Evolutionary conservation across 1,140 invertebrate species (phyloP).

Genomic region (Lepidurus arcticus): DNA sequence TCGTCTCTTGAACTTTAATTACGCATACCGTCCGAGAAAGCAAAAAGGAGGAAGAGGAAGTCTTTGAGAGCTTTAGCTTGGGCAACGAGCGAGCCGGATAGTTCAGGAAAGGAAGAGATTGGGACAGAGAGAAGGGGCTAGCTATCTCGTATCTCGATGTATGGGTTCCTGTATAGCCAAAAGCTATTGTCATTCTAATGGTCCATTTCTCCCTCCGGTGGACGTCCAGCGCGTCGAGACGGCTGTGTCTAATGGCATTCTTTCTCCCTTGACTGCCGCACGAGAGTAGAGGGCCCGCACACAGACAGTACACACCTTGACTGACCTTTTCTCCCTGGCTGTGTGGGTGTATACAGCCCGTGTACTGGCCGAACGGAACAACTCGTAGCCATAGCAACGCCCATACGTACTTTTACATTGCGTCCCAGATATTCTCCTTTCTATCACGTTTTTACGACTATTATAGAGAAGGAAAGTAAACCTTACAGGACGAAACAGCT

Average conservation of each 20-base stretch:
- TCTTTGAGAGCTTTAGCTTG: background rate
- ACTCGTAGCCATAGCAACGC: background rate
- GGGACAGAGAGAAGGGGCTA: background rate
- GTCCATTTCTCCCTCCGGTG: conserved; percentile 20
- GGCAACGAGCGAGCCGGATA: background rate
- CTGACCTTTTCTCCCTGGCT: background rate
- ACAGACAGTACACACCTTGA: background rate
- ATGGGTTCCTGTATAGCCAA: conserved; percentile 3
- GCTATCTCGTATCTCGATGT: conserved; percentile 4
- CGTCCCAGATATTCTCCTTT: background rate
- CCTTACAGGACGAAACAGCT: background rate
- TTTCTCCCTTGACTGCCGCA: background rate
- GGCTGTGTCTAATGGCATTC: conserved; percentile 12
- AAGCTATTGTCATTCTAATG: conserved; percentile 10
- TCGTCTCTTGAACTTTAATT: background rate
- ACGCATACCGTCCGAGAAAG: background rate
- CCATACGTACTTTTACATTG: background rate
- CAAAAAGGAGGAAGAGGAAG: background rate
- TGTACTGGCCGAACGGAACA: background rate
- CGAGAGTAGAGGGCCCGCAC: background rate
- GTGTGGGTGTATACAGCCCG: background rate
- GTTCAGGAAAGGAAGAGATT: background rate
- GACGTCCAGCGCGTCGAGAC: conserved; percentile 20
- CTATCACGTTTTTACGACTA: conserved; percentile 13
- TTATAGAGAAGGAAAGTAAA: background rate